Evolutionary conservation across 1,140 invertebrate species (phyloP).

Genomic region (Mylabris phalerata): DNA sequence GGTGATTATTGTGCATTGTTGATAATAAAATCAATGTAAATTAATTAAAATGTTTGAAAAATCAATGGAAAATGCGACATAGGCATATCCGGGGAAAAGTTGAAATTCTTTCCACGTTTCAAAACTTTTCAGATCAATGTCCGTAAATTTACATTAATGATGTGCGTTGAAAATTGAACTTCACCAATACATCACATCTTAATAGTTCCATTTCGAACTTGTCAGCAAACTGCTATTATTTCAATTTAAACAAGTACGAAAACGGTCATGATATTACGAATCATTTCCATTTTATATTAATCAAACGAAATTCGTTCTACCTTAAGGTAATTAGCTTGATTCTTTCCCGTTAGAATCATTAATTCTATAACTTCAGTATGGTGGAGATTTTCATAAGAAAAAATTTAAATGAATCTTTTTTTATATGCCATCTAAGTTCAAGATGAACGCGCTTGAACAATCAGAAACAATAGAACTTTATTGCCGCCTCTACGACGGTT

Average conservation of each 20-base stretch:
- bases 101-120: conserved; percentile 22
- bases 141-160: conserved; percentile 29
- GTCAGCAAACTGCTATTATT: conserved; percentile 24
- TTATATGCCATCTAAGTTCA: too few relatives aligned
- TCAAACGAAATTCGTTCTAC: conserved; percentile 5
- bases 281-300: conserved; percentile 17
- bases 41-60: too few relatives aligned
- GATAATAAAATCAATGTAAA: too few relatives aligned
- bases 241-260: conserved; percentile 19
- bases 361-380: too few relatives aligned
- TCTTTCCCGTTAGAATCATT: too few relatives aligned
- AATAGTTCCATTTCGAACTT: conserved; percentile 25
- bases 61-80: too few relatives aligned
- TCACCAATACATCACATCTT: conserved; percentile 21
- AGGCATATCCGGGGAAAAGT: conserved; percentile 5
- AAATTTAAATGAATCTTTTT: too few relatives aligned
- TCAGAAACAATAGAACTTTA: too few relatives aligned
- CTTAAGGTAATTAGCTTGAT: neutral
- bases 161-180: conserved; percentile 27
- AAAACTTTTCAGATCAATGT: conserved; percentile 22
- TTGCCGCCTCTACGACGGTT: too few relatives aligned
- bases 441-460: too few relatives aligned
- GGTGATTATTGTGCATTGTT: too few relatives aligned
- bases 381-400: too few relatives aligned
- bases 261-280: conserved; percentile 12